These are phyloP conservation scores for Anorthoa munda DNA, from an alignment of 2,888 invertebrate genomes.

Conservation along the genomic window DNA sequence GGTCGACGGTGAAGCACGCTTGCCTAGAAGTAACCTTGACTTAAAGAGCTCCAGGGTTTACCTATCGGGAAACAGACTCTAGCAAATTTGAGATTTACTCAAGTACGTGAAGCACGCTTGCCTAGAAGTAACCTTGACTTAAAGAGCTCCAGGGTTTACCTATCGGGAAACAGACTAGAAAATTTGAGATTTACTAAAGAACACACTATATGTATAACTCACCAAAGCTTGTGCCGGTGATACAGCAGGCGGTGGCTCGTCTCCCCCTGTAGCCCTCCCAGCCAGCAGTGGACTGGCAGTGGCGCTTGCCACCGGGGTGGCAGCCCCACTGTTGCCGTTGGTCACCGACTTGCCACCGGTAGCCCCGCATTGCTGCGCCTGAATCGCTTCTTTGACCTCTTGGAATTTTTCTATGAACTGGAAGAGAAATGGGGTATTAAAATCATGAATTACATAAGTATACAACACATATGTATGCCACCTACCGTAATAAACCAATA, in stretches of 20 bases:
- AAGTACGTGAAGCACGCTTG: too few relatives aligned
- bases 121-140: too few relatives aligned
- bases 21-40: too few relatives aligned
- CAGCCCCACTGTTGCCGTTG: slow-evolving; percentile 92
- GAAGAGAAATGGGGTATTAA: slow-evolving; percentile 6
- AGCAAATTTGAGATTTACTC: too few relatives aligned
- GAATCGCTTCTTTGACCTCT: slow-evolving; percentile 99
- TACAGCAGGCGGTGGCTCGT: slow-evolving; percentile 80
- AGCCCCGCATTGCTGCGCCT: slow-evolving; percentile 85
- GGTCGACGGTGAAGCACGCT: too few relatives aligned
- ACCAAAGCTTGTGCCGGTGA: slow-evolving; percentile 78
- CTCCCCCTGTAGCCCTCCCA: slow-evolving; percentile 87
- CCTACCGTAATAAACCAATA: too few relatives aligned
- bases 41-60: too few relatives aligned
- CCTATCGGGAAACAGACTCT: too few relatives aligned
- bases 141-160: too few relatives aligned
- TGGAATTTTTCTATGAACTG: slow-evolving; percentile 99
- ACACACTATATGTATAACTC: neutral
- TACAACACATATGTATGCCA: too few relatives aligned
- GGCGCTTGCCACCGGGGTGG: slow-evolving; percentile 96
- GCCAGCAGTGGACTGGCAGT: slow-evolving; percentile 96
- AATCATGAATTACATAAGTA: neutral
- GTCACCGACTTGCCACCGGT: slow-evolving; percentile 71
- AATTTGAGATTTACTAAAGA: too few relatives aligned
- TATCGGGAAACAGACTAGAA: too few relatives aligned